Evolutionary conservation across 2,113 vertebrate species (phyloP), one percentile per base, ranked within the genome.

Genomic region (Ptilorrhoa leucosticta): DNA sequence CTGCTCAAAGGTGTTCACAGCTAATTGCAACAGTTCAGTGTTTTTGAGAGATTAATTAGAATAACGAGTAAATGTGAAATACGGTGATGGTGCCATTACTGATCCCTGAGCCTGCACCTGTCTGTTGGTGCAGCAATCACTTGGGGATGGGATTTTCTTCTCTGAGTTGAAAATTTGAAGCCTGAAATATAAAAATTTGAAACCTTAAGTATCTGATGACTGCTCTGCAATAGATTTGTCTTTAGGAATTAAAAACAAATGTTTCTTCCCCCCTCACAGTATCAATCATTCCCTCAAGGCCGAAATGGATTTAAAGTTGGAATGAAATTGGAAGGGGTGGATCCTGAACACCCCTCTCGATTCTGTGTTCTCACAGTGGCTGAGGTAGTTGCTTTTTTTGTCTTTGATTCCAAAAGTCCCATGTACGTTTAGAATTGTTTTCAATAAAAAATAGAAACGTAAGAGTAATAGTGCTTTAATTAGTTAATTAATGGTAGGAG

Each of bases 251-350:
- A 37, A 90, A 72, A 56, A 0, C 39, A 72, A 91, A 40, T 61
- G 33, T 94, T 85, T 76, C 42, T 78, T 50, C 7, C n/a, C 28
- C 30, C 11, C 24, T 45, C 85, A 18, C 96, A 99, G 99, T 98
- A 98, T 91, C 99, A 99, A 31, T 98, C 98, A 4, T 98, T 99
- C 90, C 99, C 99, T 56, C 98, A 99, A 95, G 99, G 98, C 93
- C 98, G 98, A 82, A 99, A 99, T 91, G 98, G 98, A 89, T 99
- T 99, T 96, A 99, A 98, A 96, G 98, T 98, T 94, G 99, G 99
- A 88, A 99, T 99, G 98, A 99, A 99, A 91, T 87, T 99, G 89
- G 99, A 99, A 95, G 99, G 99, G 10, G 96, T 99, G 70, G 99
- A 99, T 96, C 99, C 99, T 8, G 98, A 98, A 14, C 98, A 99